Evolutionary conservation across 2,113 vertebrate genomes (phyloP).

Genomic region (Agapornis roseicollis): DNA sequence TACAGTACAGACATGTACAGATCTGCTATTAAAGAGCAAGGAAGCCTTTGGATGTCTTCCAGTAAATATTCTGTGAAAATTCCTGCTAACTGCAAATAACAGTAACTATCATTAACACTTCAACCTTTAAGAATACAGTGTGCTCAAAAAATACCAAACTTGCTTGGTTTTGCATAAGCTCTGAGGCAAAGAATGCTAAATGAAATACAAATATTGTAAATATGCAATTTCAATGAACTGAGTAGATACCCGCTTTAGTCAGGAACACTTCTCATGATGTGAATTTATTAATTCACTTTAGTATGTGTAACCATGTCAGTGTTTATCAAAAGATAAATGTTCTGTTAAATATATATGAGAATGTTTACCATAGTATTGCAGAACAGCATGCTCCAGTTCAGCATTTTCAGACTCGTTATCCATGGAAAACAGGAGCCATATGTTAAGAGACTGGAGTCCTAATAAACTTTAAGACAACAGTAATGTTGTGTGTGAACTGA

Average conservation of each 20-base stretch:
- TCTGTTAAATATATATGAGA: not conserved
- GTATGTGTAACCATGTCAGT: not conserved
- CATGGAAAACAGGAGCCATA: not conserved
- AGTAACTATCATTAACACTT: slow-evolving; percentile 11
- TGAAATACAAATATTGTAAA: not conserved
- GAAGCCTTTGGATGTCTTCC: not conserved
- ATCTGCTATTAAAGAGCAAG: not conserved
- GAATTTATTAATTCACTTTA: not conserved
- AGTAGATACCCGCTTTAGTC: not conserved
- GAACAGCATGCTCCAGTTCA: not conserved
- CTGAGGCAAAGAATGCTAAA: not conserved
- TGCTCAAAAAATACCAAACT: not conserved
- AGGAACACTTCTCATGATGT: not conserved
- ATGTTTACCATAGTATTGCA: not conserved
- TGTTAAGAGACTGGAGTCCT: not conserved
- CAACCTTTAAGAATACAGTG: not conserved
- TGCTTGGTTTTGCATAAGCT: not conserved
- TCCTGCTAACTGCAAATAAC: not conserved
- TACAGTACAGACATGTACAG: not conserved
- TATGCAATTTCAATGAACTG: not conserved
- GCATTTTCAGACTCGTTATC: not conserved
- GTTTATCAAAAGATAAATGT: not conserved
- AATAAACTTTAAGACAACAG: not conserved
- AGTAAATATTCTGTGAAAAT: not conserved
- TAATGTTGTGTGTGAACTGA: not conserved